Evolutionary conservation across 2,888 invertebrate genomes (phyloP), one percentile per base, ranked within the genome.

Genomic region (Athalia rosae): DNA sequence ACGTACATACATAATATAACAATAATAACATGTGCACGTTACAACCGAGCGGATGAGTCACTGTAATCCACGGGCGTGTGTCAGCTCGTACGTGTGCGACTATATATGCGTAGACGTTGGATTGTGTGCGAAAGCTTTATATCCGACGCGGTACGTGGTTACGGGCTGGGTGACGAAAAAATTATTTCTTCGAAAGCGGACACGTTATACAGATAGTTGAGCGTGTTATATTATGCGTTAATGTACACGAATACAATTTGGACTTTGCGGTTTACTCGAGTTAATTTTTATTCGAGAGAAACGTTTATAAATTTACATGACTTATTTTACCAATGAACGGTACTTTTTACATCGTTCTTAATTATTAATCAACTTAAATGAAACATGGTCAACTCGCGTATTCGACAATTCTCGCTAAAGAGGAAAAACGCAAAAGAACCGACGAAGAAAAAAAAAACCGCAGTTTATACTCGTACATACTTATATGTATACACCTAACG

Each of bases 1-100:
- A n/a, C 15, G 48, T 28, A 28, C 28, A 28, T 28, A 66, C 66
- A 66, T 66, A 66, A 66, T 67, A 67, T 53, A 67, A 50, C 15
- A 50, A 67, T 67, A 67, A 67, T 53, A 53, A 67, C 50, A 48
- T 63, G 47, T 64, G 45, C 64, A 64, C 64, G 64, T 64, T 64
- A 64, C 64, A 62, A 62, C 62, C 43, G 0, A 6, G 62, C 43
- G 62, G 3, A 66, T 66, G 66, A 66, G 48, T 66, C 66, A 66
- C 15, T 66, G 11, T 13, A 8, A 59, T n/a, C 59, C 11, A 4
- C 7, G 13, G n/a, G 7, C 59, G 59, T 13, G 13, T 53, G 53
- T 28, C 53, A 53, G 4, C 9, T 13, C 5, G 13, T 59, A 9
- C 13, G 48, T n/a, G 48, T 15, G 15, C 48, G 66, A 8, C n/a